A percentile compares a stretch with the other conserved stretches of the same genome.
These are phyloP conservation scores for Ptycholaimellus sp. DNA, from an alignment of 2,888 invertebrate species.

Conservation along the genomic window DNA sequence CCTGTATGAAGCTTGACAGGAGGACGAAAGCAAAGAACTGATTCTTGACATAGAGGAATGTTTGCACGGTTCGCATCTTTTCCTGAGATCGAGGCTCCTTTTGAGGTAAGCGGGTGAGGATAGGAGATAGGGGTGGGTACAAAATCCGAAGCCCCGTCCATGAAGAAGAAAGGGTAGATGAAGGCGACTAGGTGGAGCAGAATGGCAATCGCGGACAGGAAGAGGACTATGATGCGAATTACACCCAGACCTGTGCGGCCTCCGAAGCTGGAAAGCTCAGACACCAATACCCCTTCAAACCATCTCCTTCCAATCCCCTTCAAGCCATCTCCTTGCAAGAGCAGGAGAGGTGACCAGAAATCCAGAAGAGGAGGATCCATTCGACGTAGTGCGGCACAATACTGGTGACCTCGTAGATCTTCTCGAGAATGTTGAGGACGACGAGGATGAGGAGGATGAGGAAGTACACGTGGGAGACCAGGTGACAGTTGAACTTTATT, in stretches of 20 bases:
- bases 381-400: slow-evolving; percentile 73
- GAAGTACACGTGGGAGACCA: slow-evolving; percentile 90
- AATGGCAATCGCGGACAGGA: slow-evolving; percentile 62
- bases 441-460: slow-evolving; percentile 55
- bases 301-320: too few relatives aligned
- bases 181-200: slow-evolving; percentile 28
- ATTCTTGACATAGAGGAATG: slow-evolving; percentile 64
- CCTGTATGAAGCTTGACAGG: slow-evolving; percentile 84
- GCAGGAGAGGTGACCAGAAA: too few relatives aligned
- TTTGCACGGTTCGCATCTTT: slow-evolving; percentile 21
- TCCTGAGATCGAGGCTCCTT: too few relatives aligned
- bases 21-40: slow-evolving; percentile 86
- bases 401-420: slow-evolving; percentile 12
- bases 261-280: slow-evolving; percentile 87
- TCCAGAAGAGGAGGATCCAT: slow-evolving; percentile 75
- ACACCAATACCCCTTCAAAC: slow-evolving; percentile 53
- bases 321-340: too few relatives aligned
- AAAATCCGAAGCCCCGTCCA: slow-evolving; percentile 6
- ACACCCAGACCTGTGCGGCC: slow-evolving; percentile 47
- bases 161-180: background rate
- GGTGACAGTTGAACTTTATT: slow-evolving; percentile 96
- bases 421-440: slow-evolving; percentile 20
- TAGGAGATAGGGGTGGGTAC: too few relatives aligned
- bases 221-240: slow-evolving; percentile 32
- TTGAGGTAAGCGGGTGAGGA: too few relatives aligned